A percentile compares a stretch with the other conserved stretches of the same genome.
Conservation (phyloP, 2,888 invertebrate genomes). For the Mythimna ferrago region DNA sequence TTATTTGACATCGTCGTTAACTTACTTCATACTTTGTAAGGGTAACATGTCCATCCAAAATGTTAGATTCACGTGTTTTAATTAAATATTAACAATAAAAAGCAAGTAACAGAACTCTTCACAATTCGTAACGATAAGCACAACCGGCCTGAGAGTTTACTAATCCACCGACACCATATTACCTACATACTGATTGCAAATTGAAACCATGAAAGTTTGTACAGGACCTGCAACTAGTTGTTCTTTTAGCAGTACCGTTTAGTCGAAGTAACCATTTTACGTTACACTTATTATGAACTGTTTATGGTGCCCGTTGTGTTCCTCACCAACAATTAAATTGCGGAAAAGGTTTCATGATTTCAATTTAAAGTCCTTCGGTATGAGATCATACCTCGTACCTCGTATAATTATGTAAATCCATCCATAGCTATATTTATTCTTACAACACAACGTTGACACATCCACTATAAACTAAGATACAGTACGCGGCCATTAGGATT, state of each 20-base stretch:
- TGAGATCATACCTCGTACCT: constrained; percentile 32
- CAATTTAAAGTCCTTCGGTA: constrained; percentile 21
- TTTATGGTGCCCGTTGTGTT: not conserved
- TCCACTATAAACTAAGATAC: constrained; percentile 45
- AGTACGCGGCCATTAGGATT: not conserved
- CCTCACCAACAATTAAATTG: not conserved
- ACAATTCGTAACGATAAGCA: constrained; percentile 51
- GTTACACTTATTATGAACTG: not conserved
- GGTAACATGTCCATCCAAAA: constrained; percentile 26
- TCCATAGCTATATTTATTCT: constrained; percentile 26
- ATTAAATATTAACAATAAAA: constrained; percentile 38
- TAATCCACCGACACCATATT: constrained; percentile 13
- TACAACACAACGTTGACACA: constrained; percentile 52
- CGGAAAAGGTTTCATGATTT: constrained; percentile 13
- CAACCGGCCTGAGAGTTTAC: constrained; percentile 58
- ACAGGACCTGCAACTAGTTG: not conserved
- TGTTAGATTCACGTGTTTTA: constrained; percentile 30
- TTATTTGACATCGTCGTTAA: constrained; percentile 50
- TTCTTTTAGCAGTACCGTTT: not conserved
- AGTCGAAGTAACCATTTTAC: not conserved
- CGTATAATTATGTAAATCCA: constrained; percentile 20
- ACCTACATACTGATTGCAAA: constrained; percentile 11
- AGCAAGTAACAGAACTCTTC: constrained; percentile 39
- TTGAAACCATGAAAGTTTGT: constrained; percentile 39
- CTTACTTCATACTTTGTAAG: constrained; percentile 32